Percentiles rank a stretch among this genome's conserved stretches.
These are phyloP conservation scores for Horisme vitalbata DNA, from an alignment of 2,888 invertebrate species.

Conservation along the genomic window DNA sequence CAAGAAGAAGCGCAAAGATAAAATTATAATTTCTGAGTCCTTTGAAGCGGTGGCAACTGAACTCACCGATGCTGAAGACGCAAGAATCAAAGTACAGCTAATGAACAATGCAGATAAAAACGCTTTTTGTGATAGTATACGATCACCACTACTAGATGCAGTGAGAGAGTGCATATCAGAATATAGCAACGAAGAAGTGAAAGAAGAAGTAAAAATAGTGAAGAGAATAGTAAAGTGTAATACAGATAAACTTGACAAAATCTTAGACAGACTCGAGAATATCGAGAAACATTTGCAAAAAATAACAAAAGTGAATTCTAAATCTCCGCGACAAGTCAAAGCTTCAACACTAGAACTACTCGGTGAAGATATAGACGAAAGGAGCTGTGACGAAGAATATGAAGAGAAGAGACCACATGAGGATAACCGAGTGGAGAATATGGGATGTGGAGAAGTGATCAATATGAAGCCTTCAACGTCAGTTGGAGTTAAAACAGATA, in stretches of 20 bases:
- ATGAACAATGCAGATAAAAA: slow-evolving; percentile 68
- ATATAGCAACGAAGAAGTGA: slow-evolving; percentile 42
- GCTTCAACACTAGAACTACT: slow-evolving; percentile 59
- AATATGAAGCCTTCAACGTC: slow-evolving; percentile 31
- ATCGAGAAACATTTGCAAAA: slow-evolving; percentile 55
- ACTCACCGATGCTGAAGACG: slow-evolving; percentile 43
- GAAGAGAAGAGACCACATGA: slow-evolving; percentile 3
- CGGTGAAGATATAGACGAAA: slow-evolving; percentile 55
- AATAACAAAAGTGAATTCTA: not conserved
- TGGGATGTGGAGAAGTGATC: slow-evolving; percentile 50
- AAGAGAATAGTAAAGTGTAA: slow-evolving; percentile 50
- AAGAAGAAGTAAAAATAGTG: slow-evolving; percentile 44
- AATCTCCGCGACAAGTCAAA: slow-evolving; percentile 36
- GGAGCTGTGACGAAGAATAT: slow-evolving; percentile 56
- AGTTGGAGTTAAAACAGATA: slow-evolving; percentile 48
- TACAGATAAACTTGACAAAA: slow-evolving; percentile 54
- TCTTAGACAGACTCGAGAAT: slow-evolving; percentile 52
- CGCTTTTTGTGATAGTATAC: slow-evolving; percentile 59
- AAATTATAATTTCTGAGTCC: slow-evolving; percentile 57
- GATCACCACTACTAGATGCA: slow-evolving; percentile 57
- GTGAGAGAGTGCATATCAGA: slow-evolving; percentile 59
- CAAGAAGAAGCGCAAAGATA: slow-evolving; percentile 37
- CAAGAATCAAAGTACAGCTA: slow-evolving; percentile 67
- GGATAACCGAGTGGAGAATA: slow-evolving; percentile 29
- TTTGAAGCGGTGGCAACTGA: slow-evolving; percentile 67